phyloP scores from a whole-genome alignment of 2,888 invertebrate species.

The Subacronicta megacephala region DNA sequence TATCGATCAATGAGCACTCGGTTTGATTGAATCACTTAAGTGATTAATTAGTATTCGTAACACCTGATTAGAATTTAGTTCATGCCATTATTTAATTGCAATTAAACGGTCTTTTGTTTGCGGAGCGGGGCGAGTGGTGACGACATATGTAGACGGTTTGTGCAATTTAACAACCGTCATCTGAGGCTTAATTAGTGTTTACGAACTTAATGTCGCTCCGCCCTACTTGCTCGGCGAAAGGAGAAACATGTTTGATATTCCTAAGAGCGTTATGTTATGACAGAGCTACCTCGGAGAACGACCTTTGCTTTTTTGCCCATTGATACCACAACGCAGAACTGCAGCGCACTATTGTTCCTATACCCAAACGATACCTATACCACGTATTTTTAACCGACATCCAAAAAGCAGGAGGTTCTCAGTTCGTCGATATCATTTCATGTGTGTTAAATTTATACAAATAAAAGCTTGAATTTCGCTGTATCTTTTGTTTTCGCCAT shows the following conservation, averaged over 20 bases:
- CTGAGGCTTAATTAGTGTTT: conserved; percentile 30
- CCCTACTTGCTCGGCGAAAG: neutral
- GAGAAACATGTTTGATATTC: conserved; percentile 4
- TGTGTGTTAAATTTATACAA: too few relatives aligned
- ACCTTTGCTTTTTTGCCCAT: conserved; percentile 2
- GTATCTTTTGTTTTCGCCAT: too few relatives aligned
- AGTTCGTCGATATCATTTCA: too few relatives aligned
- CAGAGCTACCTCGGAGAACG: neutral
- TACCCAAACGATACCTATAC: too few relatives aligned
- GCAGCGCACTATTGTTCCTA: too few relatives aligned
- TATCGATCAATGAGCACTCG: conserved; percentile 40
- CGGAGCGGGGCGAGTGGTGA: neutral
- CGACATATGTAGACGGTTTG: conserved; percentile 27
- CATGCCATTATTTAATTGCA: conserved; percentile 37
- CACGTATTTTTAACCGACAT: too few relatives aligned
- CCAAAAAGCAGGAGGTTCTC: too few relatives aligned
- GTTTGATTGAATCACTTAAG: conserved; percentile 52
- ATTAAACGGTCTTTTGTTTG: conserved; percentile 30
- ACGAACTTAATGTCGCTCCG: conserved; percentile 7
- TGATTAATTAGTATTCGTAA: conserved; percentile 47
- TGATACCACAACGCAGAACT: conserved; percentile 1
- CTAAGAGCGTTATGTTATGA: neutral
- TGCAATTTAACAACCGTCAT: conserved; percentile 16
- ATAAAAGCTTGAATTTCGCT: too few relatives aligned
- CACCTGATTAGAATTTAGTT: conserved; percentile 30